A percentile compares a stretch with the other conserved stretches of the same genome.
These are phyloP conservation scores for Candidula unifasciata DNA, from an alignment of 2,888 invertebrate species.

Conservation along the genomic window DNA sequence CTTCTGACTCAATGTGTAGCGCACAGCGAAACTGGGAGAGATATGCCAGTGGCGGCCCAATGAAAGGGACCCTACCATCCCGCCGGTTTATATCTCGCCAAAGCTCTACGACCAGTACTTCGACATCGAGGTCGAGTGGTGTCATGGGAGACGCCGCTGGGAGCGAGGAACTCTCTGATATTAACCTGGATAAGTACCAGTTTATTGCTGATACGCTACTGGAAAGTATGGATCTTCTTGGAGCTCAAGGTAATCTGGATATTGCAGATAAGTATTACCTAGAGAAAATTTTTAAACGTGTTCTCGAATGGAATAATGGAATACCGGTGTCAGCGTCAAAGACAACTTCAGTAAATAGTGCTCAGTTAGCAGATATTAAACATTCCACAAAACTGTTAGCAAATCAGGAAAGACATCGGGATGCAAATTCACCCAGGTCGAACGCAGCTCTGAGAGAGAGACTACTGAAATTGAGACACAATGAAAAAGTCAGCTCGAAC, in stretches of 20 bases:
- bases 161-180: background rate
- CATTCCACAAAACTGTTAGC: background rate
- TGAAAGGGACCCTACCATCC: background rate
- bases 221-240: conserved; percentile 53
- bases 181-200: background rate
- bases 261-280: conserved; percentile 49
- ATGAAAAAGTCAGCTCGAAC: background rate
- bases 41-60: background rate
- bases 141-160: conserved; percentile 20
- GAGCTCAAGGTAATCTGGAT: conserved; percentile 49
- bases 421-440: conserved; percentile 9
- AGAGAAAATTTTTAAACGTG: conserved; percentile 54
- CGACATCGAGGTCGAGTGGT: conserved; percentile 54
- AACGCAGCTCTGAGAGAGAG: conserved; percentile 11
- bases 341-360: background rate
- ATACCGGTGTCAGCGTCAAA: background rate
- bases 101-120: conserved; percentile 55
- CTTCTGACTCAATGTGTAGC: conserved; percentile 48
- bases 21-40: conserved; percentile 29
- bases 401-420: background rate
- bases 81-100: conserved; percentile 50
- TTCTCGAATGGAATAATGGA: conserved; percentile 54
- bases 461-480: conserved; percentile 14
- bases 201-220: conserved; percentile 41
- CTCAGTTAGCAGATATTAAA: background rate